Percentiles rank a stretch among this genome's conserved stretches.
These are phyloP conservation scores for Brachycybe producta DNA, from an alignment of 2,888 invertebrate species.

Conservation along the genomic window DNA sequence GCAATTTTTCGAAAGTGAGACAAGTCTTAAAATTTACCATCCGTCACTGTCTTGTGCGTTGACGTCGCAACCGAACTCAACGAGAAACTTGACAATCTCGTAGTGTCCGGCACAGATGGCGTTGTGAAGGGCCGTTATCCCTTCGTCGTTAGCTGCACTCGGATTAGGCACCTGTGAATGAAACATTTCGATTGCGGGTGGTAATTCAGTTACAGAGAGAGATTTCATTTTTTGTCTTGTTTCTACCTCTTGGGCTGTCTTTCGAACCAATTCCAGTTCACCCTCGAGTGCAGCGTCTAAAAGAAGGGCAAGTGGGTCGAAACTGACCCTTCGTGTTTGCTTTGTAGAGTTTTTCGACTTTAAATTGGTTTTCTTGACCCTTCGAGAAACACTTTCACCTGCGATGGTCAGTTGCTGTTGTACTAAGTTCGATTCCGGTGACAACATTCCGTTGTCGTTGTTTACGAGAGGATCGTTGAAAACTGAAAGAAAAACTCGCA, in stretches of 20 bases:
- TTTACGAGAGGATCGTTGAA: too few relatives aligned
- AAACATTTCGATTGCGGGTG: too few relatives aligned
- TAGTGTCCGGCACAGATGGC: conserved; percentile 98
- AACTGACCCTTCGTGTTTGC: conserved; percentile 63
- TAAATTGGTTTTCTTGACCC: conserved; percentile 53
- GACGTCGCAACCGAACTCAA: conserved; percentile 96
- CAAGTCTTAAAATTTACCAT: conserved; percentile 59
- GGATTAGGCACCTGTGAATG: conserved; percentile 72
- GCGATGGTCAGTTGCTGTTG: too few relatives aligned
- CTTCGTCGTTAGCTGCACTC: conserved; percentile 96
- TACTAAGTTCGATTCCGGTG: too few relatives aligned
- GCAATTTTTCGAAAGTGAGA: too few relatives aligned
- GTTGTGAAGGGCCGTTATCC: conserved; percentile 97
- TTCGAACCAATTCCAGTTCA: conserved; percentile 88
- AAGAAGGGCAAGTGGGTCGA: conserved; percentile 89
- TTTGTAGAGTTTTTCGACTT: conserved; percentile 40
- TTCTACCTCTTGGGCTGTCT: conserved; percentile 65
- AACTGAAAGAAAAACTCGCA: too few relatives aligned
- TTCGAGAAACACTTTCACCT: conserved; percentile 14
- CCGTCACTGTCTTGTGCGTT: conserved; percentile 98
- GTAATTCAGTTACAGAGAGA: too few relatives aligned
- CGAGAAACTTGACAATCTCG: conserved; percentile 93
- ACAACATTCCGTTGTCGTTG: too few relatives aligned
- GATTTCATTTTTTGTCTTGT: too few relatives aligned
- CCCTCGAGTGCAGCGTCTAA: conserved; percentile 96